Base-by-base conservation (phyloP, 2,113 vertebrate genomes). In the Rhinoderma darwinii region DNA sequence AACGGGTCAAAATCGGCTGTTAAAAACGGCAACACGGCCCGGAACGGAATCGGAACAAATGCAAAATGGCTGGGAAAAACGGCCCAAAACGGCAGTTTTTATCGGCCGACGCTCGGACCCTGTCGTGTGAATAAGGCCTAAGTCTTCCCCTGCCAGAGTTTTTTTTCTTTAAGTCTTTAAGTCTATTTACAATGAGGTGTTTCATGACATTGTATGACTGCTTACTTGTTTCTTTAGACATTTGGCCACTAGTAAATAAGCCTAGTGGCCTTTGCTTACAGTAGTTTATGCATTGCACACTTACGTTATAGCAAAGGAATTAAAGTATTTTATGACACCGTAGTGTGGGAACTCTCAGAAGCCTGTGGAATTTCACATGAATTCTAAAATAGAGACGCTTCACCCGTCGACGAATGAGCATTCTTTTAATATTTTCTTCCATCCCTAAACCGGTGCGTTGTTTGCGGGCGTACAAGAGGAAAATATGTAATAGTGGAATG, bases 401-500 rank as follows among this genome's bases (percentile, higher is more conserved):
- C 15, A 59, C 68, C 54, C n/a, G 74, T 68, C 44, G 15, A n/a
- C 18, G 27, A 87, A 30, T 47, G 17, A 32, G 39, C 50, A 87
- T 74, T 87, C 86, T 63, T 87, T 39, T 82, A n/a, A 82, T 75
- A 51, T 70, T 86, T 86, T 70, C 84, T 51, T 79, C 59, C 20
- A 50, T 27, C 78, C 78, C 74, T 87, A 27, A 82, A 63, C 51
- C 11, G 4, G 50, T 44, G 66, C 32, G 17, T 18, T 43, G 18
- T 44, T 61, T 12, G 70, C 82, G 68, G 54, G 79, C 44, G 70
- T 74, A 50, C 56, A 20, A 39, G 10, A 82, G 39, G 44, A 3
- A 87, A 61, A 56, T 74, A 74, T 87, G 85, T 82, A 47, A 86
- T 44, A 12, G 25, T 75, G 86, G 86, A 87, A 82, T 87, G 50